Evolutionary conservation across 53 echinoderm and acorn worm species (phyloP), one percentile per base, ranked within the genome.

Genomic region (Temnopleurus reevesii): DNA sequence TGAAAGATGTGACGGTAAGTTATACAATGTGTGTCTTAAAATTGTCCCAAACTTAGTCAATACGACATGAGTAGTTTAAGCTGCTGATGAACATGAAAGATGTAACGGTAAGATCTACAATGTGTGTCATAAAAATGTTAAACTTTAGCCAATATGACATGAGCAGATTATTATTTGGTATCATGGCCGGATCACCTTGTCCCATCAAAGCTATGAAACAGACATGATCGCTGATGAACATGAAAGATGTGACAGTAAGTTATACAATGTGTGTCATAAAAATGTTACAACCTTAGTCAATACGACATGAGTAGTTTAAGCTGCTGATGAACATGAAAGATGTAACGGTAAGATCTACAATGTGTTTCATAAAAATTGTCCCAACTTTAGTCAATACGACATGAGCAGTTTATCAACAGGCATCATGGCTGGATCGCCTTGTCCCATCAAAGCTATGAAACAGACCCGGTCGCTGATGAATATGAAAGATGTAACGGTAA

Each of bases 111-210:
- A 94, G 96, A 90, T n/a, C 8, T n/a, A n/a, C n/a, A n/a, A n/a
- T n/a, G n/a, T n/a, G n/a, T n/a, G n/a, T n/a, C n/a, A n/a, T n/a
- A n/a, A n/a, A 82, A 97, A 26, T 95, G 95, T 36, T 93, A 65
- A 91, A 92, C 81, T 91, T 95, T 41, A 83, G 89, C 35, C 59
- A 95, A 55, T 95, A 90, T 46, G 95, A 97, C 89, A 55, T 97
- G 86, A 89, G 91, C 12, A 93, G 91, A 15, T 59, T 97, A 24
- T 76, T 91, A 8, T 95, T 95, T 0, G 97, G 97, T 5, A 59
- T 97, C 77, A 97, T 97, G 97, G 95, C 95, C 2, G 97, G 97
- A 0, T 97, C 97, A 38, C 95, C 97, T 0, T 97, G 97, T 58
- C 97, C 97, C 26, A 82, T 97, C 1, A 95, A 97, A 83, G 90